Conservation (phyloP, 2,113 vertebrate genomes). For the Microtus richardsoni region DNA sequence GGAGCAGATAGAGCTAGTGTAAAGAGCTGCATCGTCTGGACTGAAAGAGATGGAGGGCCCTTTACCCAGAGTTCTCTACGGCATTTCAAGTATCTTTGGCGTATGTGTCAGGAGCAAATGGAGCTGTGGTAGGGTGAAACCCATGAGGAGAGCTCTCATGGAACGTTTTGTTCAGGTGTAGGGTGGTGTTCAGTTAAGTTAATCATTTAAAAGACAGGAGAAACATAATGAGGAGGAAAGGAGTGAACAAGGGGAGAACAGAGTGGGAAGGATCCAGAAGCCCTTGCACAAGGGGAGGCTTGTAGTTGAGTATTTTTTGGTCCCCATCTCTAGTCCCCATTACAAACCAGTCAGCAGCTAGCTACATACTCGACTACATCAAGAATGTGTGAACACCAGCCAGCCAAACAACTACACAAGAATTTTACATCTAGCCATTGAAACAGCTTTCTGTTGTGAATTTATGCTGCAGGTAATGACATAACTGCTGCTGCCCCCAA, state of each 20-base stretch:
- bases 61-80: background rate
- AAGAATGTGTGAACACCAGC: background rate
- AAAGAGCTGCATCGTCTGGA: too few relatives aligned
- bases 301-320: background rate
- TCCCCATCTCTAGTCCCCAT: background rate
- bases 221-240: too few relatives aligned
- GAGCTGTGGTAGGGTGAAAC: background rate
- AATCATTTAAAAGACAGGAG: background rate
- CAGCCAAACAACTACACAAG: background rate
- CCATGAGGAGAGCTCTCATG: background rate
- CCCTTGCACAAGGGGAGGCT: background rate
- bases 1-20: background rate
- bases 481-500: too few relatives aligned
- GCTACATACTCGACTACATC: background rate
- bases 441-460: background rate
- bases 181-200: background rate
- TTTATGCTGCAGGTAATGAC: background rate
- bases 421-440: background rate
- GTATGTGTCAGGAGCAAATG: background rate
- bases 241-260: background rate
- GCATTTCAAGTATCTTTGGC: background rate
- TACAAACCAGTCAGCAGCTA: background rate
- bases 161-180: background rate
- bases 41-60: too few relatives aligned
- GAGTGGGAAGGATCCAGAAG: background rate